phyloP scores from a whole-genome alignment of 2,888 invertebrate species.

The Andrena camellia region DNA sequence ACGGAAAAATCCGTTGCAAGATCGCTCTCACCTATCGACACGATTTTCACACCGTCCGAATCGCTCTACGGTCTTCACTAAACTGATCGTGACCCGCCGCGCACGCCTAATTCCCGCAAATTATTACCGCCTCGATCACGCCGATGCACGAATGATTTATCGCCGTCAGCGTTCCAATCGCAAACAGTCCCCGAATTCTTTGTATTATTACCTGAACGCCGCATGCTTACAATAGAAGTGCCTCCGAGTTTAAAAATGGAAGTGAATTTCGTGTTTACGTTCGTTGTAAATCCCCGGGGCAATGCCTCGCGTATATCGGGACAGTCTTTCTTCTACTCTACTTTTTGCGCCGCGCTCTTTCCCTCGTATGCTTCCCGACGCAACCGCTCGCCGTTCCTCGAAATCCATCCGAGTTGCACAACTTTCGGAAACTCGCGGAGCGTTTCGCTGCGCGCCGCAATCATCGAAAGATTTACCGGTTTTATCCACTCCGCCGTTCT shows the following conservation, averaged over 20 bases:
- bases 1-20: neutral
- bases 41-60: neutral
- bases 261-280: neutral
- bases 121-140: slow-evolving; percentile 21
- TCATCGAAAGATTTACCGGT: neutral
- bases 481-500: slow-evolving; percentile 9
- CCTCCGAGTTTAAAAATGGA: neutral
- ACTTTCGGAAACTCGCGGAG: neutral
- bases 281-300: neutral
- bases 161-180: neutral
- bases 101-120: neutral
- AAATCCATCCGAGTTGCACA: slow-evolving; percentile 1
- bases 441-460: neutral
- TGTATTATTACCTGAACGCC: neutral
- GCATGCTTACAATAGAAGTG: neutral
- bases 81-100: neutral
- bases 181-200: neutral
- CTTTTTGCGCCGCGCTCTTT: neutral
- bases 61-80: neutral
- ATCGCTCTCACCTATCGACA: neutral
- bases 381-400: neutral
- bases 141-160: slow-evolving; percentile 17
- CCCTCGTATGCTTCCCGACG: neutral
- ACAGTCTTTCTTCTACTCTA: neutral
- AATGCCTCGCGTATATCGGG: neutral